Percentiles rank a stretch among this genome's conserved stretches.
Conservation (phyloP, 2,888 invertebrate species). For the Amitus sp. region DNA sequence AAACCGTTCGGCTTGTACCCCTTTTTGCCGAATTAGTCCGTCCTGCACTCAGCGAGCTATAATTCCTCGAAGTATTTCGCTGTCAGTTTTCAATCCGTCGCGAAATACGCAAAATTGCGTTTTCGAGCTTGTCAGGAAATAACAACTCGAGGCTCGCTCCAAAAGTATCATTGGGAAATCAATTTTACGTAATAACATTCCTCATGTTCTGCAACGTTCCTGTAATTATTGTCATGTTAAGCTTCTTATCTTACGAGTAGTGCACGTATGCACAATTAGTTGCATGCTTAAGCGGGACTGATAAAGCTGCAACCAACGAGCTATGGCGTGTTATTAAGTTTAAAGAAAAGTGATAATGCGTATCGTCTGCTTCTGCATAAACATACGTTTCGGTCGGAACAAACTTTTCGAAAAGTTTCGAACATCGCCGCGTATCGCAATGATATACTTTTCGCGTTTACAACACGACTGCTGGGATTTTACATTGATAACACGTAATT, state of each 20-base stretch:
- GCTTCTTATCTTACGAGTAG: slow-evolving; percentile 43
- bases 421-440: slow-evolving; percentile 9
- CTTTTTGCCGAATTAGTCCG: slow-evolving; percentile 29
- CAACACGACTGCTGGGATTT: neutral
- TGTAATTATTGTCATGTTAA: slow-evolving; percentile 50
- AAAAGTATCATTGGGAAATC: no score
- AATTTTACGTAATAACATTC: neutral
- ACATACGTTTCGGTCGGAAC: slow-evolving; percentile 23
- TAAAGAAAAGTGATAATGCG: slow-evolving; percentile 39
- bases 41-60: no score
- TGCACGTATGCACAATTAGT: slow-evolving; percentile 43
- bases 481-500: neutral
- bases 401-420: slow-evolving; percentile 20
- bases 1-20: slow-evolving; percentile 30
- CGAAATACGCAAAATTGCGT: neutral
- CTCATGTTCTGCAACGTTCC: slow-evolving; percentile 42
- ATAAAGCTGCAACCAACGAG: slow-evolving; percentile 37
- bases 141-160: no score
- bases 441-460: slow-evolving; percentile 1
- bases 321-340: slow-evolving; percentile 36
- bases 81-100: no score
- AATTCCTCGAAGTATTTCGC: no score
- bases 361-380: slow-evolving; percentile 30
- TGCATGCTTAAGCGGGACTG: slow-evolving; percentile 41
- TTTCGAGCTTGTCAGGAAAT: no score